These are phyloP conservation scores for Erynnis tages DNA, from an alignment of 2,888 invertebrate genomes.

Conservation along the genomic window DNA sequence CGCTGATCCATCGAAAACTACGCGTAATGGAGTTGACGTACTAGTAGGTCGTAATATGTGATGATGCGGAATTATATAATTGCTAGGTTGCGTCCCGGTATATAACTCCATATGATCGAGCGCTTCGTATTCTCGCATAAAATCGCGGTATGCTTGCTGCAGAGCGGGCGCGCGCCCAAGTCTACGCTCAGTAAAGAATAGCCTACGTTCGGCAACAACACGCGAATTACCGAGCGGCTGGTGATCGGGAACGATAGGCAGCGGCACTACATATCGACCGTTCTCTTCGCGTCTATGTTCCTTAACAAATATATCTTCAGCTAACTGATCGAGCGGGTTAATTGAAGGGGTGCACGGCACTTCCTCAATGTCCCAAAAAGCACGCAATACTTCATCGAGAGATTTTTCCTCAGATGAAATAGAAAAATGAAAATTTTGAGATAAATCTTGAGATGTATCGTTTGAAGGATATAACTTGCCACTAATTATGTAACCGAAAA, in stretches of 20 bases:
- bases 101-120: slow-evolving; percentile 24
- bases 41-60: slow-evolving; percentile 21
- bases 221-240: slow-evolving; percentile 20
- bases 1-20: slow-evolving; percentile 21
- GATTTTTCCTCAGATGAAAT: background rate
- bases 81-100: background rate
- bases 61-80: slow-evolving; percentile 27
- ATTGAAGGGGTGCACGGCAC: slow-evolving; percentile 3
- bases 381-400: background rate
- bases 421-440: too few species aligned
- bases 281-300: slow-evolving; percentile 19
- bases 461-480: slow-evolving; percentile 5
- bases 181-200: slow-evolving; percentile 2
- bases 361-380: slow-evolving; percentile 29
- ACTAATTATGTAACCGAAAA: slow-evolving; percentile 1
- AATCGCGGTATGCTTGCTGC: slow-evolving; percentile 1
- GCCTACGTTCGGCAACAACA: slow-evolving; percentile 4
- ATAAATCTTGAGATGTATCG: too few species aligned
- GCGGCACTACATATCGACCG: slow-evolving; percentile 21
- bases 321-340: slow-evolving; percentile 16
- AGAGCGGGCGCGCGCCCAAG: slow-evolving; percentile 1
- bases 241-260: background rate
- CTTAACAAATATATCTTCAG: slow-evolving; percentile 13
- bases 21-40: slow-evolving; percentile 15
- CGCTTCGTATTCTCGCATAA: slow-evolving; percentile 26